Percentiles rank a stretch among this genome's conserved stretches.
phyloP scores from a whole-genome alignment of 1,140 invertebrate species.

The Hormaphis cornu region DNA sequence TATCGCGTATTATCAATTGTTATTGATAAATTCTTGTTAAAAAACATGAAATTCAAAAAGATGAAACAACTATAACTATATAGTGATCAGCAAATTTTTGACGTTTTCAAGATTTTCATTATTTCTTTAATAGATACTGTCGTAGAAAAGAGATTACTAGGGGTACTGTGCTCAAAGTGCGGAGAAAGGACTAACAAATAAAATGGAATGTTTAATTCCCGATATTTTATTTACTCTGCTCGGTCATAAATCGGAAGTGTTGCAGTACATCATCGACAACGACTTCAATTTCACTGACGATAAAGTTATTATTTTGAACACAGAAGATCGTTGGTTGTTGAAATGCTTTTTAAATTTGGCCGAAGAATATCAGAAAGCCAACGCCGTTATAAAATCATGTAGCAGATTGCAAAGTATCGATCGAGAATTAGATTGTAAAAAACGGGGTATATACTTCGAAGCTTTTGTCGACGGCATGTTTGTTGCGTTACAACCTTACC shows the following conservation, averaged over 20 bases:
- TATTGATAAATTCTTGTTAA: too few relatives aligned
- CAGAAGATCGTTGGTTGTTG: not conserved
- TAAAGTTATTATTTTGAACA: not conserved
- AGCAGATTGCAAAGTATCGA: not conserved
- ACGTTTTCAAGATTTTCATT: too few relatives aligned
- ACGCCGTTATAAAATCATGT: not conserved
- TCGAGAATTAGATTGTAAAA: not conserved
- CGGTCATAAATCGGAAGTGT: conserved; percentile 4
- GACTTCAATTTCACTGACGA: not conserved
- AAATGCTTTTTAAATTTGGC: not conserved
- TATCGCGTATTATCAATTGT: too few relatives aligned
- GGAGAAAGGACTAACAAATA: too few relatives aligned
- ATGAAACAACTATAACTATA: too few relatives aligned
- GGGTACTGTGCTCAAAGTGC: too few relatives aligned
- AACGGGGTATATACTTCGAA: not conserved
- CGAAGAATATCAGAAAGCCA: not conserved
- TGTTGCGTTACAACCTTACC: not conserved
- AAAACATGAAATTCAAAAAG: too few relatives aligned
- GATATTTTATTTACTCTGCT: conserved; percentile 12
- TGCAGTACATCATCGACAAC: not conserved
- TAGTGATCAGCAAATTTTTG: too few relatives aligned
- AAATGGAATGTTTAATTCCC: conserved; percentile 13
- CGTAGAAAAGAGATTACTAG: too few relatives aligned
- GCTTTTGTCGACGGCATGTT: conserved; percentile 1
- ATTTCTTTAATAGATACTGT: too few relatives aligned